Evolutionary conservation across 2,888 invertebrate genomes (phyloP).

Genomic region (Hypsopygia costalis): DNA sequence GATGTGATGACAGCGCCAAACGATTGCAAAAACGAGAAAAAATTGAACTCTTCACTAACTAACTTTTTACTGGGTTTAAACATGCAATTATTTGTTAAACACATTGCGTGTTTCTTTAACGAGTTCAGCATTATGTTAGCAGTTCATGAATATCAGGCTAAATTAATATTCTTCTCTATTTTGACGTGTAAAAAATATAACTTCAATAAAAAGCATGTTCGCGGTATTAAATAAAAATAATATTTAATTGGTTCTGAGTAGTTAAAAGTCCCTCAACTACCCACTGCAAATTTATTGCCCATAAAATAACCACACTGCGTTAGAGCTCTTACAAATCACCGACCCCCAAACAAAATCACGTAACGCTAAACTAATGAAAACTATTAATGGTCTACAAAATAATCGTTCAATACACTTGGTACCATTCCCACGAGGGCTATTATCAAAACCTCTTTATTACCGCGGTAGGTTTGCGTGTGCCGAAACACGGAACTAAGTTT

Average conservation of each 20-base stretch:
- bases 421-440: constrained; percentile 55
- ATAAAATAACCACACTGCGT: constrained; percentile 20
- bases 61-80: neutral
- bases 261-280: neutral
- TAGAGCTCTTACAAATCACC: constrained; percentile 19
- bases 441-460: constrained; percentile 42
- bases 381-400: constrained; percentile 51
- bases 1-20: no score
- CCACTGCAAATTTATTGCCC: constrained; percentile 6
- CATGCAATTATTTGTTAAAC: neutral
- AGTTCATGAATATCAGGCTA: neutral
- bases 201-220: neutral
- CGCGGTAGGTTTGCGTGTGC: constrained; percentile 29
- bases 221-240: neutral
- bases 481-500: constrained; percentile 19
- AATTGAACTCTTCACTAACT: no score
- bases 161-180: neutral
- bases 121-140: neutral
- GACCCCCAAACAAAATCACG: constrained; percentile 34
- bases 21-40: no score
- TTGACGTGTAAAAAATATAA: neutral
- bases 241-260: neutral
- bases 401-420: constrained; percentile 59
- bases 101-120: neutral
- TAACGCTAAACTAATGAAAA: constrained; percentile 50